Percentiles rank a stretch among this genome's conserved stretches.
These are phyloP conservation scores for Cylindroiulus punctatus DNA, from an alignment of 2,888 invertebrate genomes.

Conservation along the genomic window DNA sequence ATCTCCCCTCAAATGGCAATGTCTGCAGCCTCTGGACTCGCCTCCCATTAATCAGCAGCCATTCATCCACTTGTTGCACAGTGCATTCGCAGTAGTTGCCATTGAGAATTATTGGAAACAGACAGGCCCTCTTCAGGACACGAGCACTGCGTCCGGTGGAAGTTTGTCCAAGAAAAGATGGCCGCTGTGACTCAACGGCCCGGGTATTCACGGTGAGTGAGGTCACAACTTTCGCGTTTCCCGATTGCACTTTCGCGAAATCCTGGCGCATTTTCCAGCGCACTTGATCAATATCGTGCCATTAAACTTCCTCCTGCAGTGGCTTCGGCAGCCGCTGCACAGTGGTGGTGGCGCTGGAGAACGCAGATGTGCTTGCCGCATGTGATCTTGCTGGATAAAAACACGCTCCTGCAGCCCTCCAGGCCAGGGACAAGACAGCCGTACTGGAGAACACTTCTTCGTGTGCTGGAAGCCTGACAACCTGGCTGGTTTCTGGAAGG, in stretches of 20 bases:
- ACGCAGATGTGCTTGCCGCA: not conserved
- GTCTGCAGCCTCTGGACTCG: not conserved
- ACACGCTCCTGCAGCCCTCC: not conserved
- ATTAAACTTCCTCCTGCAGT: not conserved
- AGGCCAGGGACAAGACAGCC: not conserved
- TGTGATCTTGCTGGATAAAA: not conserved
- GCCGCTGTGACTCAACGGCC: not conserved
- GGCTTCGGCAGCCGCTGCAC: not conserved
- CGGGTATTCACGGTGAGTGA: constrained; percentile 20
- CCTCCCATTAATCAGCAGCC: not conserved
- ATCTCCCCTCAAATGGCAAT: too few relatives aligned
- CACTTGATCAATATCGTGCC: constrained; percentile 31
- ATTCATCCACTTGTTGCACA: constrained; percentile 17
- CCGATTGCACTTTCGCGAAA: constrained; percentile 6
- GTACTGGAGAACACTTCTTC: not conserved
- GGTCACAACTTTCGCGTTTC: constrained; percentile 31
- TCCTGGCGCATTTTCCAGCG: constrained; percentile 3
- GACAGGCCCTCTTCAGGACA: not conserved
- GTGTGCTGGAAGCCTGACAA: not conserved
- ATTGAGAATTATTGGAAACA: not conserved
- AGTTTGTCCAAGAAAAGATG: not conserved
- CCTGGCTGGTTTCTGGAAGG: constrained; percentile 39
- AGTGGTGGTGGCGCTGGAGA: not conserved
- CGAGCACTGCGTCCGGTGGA: not conserved
- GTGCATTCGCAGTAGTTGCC: not conserved